Conservation (phyloP, 2,888 invertebrate genomes). For the Epinotia brunnichana region DNA sequence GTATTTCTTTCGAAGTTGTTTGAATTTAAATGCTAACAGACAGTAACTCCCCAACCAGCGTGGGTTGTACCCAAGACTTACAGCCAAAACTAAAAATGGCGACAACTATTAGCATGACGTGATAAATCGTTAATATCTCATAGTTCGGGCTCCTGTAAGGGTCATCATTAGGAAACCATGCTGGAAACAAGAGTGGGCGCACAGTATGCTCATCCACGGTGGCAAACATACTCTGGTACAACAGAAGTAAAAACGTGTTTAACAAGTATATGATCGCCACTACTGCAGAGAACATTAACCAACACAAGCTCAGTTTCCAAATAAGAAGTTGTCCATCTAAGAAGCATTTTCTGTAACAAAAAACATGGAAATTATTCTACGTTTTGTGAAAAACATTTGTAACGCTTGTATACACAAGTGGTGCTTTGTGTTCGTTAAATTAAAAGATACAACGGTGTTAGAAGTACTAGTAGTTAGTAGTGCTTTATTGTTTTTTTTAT, state of each 20-base stretch:
- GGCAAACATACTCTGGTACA: constrained; percentile 60
- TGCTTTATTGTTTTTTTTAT: too few species aligned
- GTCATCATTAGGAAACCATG: constrained; percentile 69
- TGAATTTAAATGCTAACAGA: too few species aligned
- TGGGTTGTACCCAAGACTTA: constrained; percentile 51
- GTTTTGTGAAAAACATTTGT: background rate
- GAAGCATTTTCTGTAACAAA: constrained; percentile 61
- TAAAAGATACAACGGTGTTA: background rate
- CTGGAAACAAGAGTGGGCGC: constrained; percentile 65
- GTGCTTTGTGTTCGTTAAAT: background rate
- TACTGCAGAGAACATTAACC: constrained; percentile 54
- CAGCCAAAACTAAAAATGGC: constrained; percentile 61
- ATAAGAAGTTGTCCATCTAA: constrained; percentile 64
- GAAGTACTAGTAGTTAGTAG: background rate
- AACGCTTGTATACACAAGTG: background rate
- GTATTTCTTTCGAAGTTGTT: too few species aligned
- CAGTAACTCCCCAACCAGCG: too few species aligned
- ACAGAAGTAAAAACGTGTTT: constrained; percentile 52
- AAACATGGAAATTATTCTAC: background rate
- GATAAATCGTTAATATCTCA: constrained; percentile 59
- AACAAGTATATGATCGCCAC: constrained; percentile 51
- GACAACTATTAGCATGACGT: constrained; percentile 50
- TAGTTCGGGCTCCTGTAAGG: constrained; percentile 68
- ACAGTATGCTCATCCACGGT: constrained; percentile 58
- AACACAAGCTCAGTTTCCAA: constrained; percentile 61